Evolutionary conservation across 2,113 vertebrate genomes (phyloP).

Genomic region (Numenius arquata): DNA sequence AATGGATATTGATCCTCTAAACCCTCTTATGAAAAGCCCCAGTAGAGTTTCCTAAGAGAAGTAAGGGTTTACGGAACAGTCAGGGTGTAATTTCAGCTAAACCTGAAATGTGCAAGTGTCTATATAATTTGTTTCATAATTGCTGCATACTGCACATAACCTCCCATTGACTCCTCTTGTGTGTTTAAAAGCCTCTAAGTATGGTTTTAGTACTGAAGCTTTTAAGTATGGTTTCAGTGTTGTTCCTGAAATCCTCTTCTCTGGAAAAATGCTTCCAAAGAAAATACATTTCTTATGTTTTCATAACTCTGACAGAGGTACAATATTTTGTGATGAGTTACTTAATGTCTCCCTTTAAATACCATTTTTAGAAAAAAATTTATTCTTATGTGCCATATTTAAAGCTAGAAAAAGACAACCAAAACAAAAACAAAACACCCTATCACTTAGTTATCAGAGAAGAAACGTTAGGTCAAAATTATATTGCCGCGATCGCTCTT

Average conservation of each 20-base stretch:
- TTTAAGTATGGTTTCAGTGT: not conserved
- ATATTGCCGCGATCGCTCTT: not conserved
- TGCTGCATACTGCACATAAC: not conserved
- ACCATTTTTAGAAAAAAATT: not conserved
- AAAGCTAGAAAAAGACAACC: not conserved
- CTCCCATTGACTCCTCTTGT: slow-evolving; percentile 11
- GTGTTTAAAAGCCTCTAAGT: not conserved
- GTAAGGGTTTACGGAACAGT: not conserved
- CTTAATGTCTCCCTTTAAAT: not conserved
- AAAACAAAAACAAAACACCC: not conserved
- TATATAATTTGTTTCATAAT: slow-evolving; percentile 38
- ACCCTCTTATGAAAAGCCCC: slow-evolving; percentile 36
- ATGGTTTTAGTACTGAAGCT: not conserved
- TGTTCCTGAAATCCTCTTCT: not conserved
- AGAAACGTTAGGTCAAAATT: not conserved
- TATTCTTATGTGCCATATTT: not conserved
- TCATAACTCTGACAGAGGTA: not conserved
- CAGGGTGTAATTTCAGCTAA: slow-evolving; percentile 45
- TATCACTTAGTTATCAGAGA: not conserved
- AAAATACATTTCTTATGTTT: not conserved
- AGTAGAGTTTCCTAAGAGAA: slow-evolving; percentile 17
- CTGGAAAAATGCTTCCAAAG: not conserved
- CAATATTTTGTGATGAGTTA: not conserved
- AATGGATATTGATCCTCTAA: slow-evolving; percentile 47
- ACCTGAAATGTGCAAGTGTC: slow-evolving; percentile 25